phyloP scores from a whole-genome alignment of 1,140 invertebrate genomes.

The Drosophila teissieri region DNA sequence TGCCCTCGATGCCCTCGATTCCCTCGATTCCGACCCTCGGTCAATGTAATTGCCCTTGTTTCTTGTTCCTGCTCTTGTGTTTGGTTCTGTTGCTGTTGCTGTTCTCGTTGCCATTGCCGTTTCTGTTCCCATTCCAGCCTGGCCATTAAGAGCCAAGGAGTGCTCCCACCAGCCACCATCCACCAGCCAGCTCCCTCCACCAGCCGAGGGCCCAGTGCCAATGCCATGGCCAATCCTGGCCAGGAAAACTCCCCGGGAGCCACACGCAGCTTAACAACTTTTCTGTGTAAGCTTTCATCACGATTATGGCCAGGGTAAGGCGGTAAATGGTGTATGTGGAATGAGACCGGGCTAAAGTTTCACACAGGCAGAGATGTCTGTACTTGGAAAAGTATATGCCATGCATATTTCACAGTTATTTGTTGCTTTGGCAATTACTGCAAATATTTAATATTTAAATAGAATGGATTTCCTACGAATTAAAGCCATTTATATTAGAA shows the following conservation, averaged over 20 bases:
- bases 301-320: constrained; percentile 10
- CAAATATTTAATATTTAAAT: background rate
- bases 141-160: constrained; percentile 29
- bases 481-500: no score
- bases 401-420: background rate
- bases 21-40: background rate
- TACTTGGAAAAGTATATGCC: background rate
- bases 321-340: background rate
- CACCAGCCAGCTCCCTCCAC: no score
- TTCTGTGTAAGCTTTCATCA: constrained; percentile 42
- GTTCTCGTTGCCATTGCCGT: background rate
- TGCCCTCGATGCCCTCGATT: no score
- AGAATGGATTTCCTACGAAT: background rate
- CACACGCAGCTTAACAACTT: constrained; percentile 36
- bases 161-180: background rate
- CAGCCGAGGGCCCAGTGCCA: background rate
- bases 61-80: constrained; percentile 4
- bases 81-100: background rate
- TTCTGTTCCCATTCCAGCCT: background rate
- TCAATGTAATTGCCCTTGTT: constrained; percentile 31
- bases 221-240: background rate
- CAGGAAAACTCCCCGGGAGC: constrained; percentile 13
- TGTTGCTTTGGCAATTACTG: background rate
- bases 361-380: no score
- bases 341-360: background rate